These are phyloP conservation scores for Parapsyche elsis DNA, from an alignment of 1,140 invertebrate species.

Conservation along the genomic window DNA sequence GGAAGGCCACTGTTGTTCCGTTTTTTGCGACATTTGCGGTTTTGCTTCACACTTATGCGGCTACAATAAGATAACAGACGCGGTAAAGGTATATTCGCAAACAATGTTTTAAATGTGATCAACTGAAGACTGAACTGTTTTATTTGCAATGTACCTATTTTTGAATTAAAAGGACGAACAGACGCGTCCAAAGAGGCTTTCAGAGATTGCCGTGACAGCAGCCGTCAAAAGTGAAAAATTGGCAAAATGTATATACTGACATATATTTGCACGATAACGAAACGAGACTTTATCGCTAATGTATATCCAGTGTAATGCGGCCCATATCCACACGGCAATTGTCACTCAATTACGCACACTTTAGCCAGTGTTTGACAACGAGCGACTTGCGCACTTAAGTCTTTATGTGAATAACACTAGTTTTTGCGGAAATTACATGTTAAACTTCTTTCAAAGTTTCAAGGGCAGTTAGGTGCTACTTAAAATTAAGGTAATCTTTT, in stretches of 20 bases:
- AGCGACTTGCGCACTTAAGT: neutral
- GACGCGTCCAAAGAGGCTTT: neutral
- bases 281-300: constrained; percentile 39
- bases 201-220: neutral
- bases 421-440: no score
- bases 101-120: no score
- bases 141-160: neutral
- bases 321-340: constrained; percentile 13
- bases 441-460: no score
- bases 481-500: no score
- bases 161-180: neutral
- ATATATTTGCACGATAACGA: constrained; percentile 10
- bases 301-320: constrained; percentile 36
- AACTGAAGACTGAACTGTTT: no score
- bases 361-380: constrained; percentile 12
- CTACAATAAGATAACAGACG: no score
- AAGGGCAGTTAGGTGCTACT: no score
- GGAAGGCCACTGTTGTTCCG: no score
- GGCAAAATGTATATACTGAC: neutral
- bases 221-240: constrained; percentile 7
- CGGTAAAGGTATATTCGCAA: neutral
- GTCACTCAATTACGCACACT: constrained; percentile 32
- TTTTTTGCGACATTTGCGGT: no score
- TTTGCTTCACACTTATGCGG: no score
- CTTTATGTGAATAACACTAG: no score